Conservation (phyloP, 2,113 vertebrate genomes). For the Buteo buteo region DNA sequence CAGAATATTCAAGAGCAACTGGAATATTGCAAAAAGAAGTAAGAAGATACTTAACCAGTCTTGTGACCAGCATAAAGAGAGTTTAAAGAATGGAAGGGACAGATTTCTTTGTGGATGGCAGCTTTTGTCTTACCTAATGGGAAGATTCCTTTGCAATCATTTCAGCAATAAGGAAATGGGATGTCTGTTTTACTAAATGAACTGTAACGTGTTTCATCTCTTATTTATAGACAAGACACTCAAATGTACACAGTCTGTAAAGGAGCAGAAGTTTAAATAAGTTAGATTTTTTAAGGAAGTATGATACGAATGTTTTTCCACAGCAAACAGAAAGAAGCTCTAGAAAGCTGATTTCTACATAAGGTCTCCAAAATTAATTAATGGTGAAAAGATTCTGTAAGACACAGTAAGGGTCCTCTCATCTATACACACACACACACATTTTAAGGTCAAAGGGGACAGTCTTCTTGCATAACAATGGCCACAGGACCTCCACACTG, state of each 20-base stretch:
- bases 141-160: background rate
- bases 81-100: background rate
- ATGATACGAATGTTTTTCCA: background rate
- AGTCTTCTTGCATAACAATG: conserved; percentile 27
- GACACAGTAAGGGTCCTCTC: conserved; percentile 58
- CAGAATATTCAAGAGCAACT: background rate
- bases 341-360: background rate
- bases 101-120: background rate
- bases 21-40: background rate
- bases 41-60: background rate
- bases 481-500: conserved; percentile 22
- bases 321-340: background rate
- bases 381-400: conserved; percentile 1
- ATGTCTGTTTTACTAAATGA: background rate
- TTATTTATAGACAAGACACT: background rate
- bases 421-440: conserved; percentile 28
- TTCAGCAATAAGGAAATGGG: background rate
- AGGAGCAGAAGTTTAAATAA: background rate
- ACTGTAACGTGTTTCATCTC: background rate
- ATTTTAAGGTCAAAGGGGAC: conserved; percentile 63
- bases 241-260: background rate
- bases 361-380: conserved; percentile 26
- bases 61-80: background rate
- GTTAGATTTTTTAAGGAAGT: background rate
- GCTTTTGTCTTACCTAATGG: background rate